These are phyloP conservation scores for Eulacestoma nigropectus DNA, from an alignment of 2,113 vertebrate genomes.

Conservation along the genomic window DNA sequence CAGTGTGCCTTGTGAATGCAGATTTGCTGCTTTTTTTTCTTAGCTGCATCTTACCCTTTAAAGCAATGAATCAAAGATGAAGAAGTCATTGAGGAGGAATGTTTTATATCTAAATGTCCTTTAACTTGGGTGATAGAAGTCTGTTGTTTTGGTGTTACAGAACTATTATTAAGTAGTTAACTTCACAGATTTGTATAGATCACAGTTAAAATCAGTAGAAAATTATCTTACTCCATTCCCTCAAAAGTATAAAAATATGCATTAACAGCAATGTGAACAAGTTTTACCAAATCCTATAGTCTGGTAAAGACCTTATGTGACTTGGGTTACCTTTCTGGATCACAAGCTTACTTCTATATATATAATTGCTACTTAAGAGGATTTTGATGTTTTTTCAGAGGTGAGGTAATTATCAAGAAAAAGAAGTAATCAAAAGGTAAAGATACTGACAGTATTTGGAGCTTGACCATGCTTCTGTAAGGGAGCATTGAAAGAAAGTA, in stretches of 20 bases:
- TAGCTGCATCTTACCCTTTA: background rate
- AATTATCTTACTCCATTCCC: background rate
- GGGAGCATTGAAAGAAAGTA: fast-evolving
- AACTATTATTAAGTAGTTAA: background rate
- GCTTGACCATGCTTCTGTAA: background rate
- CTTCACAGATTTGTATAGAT: background rate
- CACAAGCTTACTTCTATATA: background rate
- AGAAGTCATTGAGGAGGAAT: background rate
- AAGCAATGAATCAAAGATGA: background rate
- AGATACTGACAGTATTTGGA: background rate
- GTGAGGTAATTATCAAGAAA: background rate
- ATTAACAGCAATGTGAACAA: background rate
- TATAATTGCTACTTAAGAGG: background rate
- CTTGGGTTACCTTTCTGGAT: background rate
- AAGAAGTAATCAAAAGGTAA: background rate
- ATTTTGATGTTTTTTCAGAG: background rate
- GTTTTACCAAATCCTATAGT: background rate
- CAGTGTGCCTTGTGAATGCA: background rate
- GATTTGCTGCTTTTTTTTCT: background rate
- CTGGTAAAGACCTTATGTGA: background rate
- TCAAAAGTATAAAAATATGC: background rate
- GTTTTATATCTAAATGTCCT: background rate
- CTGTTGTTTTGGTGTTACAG: background rate
- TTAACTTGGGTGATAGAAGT: background rate
- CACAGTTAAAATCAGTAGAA: background rate